Percentiles rank a stretch among this genome's conserved stretches.
Evolutionary conservation across 2,797 vertebrate species (phyloP).

Genomic region (Eremophila alpestris): DNA sequence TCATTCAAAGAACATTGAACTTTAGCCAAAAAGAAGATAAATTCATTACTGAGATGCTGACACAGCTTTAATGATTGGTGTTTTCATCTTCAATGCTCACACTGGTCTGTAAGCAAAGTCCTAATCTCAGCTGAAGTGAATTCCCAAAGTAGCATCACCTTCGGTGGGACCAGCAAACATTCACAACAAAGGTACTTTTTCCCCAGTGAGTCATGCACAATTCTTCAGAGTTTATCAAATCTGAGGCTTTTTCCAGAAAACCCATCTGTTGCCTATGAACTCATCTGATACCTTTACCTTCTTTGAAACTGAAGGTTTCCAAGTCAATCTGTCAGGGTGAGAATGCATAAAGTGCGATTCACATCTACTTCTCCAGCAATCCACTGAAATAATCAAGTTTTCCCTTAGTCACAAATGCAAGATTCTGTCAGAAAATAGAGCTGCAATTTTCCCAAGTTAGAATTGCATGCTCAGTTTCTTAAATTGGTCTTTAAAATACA

Average conservation of each 20-base stretch:
- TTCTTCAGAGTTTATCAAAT: slow-evolving; percentile 15
- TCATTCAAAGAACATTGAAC: background rate
- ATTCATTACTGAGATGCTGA: background rate
- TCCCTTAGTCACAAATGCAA: background rate
- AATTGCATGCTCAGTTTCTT: background rate
- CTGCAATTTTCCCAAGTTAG: background rate
- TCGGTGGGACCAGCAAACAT: background rate
- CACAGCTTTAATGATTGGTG: background rate
- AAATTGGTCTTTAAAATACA: background rate
- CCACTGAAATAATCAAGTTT: background rate
- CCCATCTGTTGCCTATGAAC: slow-evolving; percentile 22
- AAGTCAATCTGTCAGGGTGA: background rate
- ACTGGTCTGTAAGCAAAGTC: background rate
- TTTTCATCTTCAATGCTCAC: background rate
- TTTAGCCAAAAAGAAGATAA: slow-evolving; percentile 2
- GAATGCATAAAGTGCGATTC: background rate
- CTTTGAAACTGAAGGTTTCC: slow-evolving; percentile 20
- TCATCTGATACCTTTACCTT: slow-evolving; percentile 13
- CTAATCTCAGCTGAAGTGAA: background rate
- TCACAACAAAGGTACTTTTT: background rate
- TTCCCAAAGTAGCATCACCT: background rate
- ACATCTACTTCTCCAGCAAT: background rate
- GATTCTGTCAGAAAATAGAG: background rate
- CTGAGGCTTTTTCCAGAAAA: background rate
- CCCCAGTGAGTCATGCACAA: background rate